A percentile compares a stretch with the other conserved stretches of the same genome.
Conservation (phyloP, 2,888 invertebrate species). For the Dryobota labecula region DNA sequence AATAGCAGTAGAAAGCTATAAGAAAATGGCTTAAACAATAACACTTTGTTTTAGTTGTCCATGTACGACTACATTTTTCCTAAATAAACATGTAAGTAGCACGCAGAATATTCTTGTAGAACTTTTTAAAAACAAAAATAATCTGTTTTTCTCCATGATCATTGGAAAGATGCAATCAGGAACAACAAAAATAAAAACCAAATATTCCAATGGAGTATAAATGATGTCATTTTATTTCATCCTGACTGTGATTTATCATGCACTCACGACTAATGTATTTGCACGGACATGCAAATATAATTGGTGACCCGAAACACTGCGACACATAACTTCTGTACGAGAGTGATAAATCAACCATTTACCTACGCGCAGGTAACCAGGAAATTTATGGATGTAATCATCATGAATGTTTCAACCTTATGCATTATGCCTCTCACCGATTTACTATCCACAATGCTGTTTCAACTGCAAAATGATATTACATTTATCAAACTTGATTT, state of each 20-base stretch:
- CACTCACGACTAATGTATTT: conserved; percentile 60
- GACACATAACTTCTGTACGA: conserved; percentile 72
- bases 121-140: conserved; percentile 1
- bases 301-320: conserved; percentile 68
- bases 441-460: conserved; percentile 64
- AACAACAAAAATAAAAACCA: conserved; percentile 23
- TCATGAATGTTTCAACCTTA: conserved; percentile 77
- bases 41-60: not conserved
- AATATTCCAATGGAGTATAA: conserved; percentile 33
- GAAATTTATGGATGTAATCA: conserved; percentile 82
- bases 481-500: conserved; percentile 50
- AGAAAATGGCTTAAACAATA: not conserved
- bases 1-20: not conserved
- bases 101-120: not conserved
- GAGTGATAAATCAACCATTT: conserved; percentile 79
- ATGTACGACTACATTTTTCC: not conserved
- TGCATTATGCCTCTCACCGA: conserved; percentile 69
- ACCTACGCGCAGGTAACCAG: conserved; percentile 75
- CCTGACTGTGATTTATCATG: conserved; percentile 56
- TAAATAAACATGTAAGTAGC: too few species aligned
- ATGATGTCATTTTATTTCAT: conserved; percentile 51
- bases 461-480: conserved; percentile 60
- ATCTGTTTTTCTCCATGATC: not conserved
- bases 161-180: conserved; percentile 21
- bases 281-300: conserved; percentile 64